Evolutionary conservation across 1,140 invertebrate genomes (phyloP).

Genomic region (Zaprionus ghesquierei): DNA sequence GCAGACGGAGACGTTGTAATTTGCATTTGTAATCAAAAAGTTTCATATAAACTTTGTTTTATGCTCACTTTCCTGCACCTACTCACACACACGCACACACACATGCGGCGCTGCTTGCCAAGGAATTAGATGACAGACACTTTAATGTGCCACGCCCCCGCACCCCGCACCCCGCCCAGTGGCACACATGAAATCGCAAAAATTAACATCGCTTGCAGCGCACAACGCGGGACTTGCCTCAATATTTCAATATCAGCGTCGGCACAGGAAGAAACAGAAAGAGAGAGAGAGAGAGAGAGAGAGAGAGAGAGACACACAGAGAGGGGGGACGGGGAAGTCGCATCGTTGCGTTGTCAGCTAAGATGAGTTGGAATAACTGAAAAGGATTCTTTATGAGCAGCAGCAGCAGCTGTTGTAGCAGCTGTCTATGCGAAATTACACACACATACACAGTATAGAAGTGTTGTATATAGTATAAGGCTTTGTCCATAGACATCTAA

Average conservation of each 20-base stretch:
- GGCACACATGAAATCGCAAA: slow-evolving; percentile 5
- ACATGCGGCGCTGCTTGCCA: not conserved
- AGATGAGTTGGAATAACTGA: not conserved
- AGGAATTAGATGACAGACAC: slow-evolving; percentile 35
- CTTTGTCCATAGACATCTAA: too few species aligned
- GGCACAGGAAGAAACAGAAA: too few species aligned
- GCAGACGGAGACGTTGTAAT: slow-evolving; percentile 56
- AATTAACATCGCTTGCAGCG: slow-evolving; percentile 7
- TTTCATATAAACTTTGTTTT: slow-evolving; percentile 78
- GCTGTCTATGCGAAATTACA: too few species aligned
- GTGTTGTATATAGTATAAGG: too few species aligned
- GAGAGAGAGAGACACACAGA: not conserved
- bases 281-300: not conserved
- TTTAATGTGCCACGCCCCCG: slow-evolving; percentile 26
- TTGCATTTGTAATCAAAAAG: slow-evolving; percentile 81
- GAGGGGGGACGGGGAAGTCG: too few species aligned
- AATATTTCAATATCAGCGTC: slow-evolving; percentile 3
- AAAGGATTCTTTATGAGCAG: not conserved
- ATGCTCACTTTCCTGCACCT: slow-evolving; percentile 69
- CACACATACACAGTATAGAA: too few species aligned
- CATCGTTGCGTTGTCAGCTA: not conserved
- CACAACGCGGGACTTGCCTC: not conserved
- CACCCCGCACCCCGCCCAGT: not conserved
- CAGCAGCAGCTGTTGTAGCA: too few species aligned
- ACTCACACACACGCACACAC: slow-evolving; percentile 19